Conservation (phyloP, 2,797 vertebrate genomes). For the Triplophysa bombifrons region DNA sequence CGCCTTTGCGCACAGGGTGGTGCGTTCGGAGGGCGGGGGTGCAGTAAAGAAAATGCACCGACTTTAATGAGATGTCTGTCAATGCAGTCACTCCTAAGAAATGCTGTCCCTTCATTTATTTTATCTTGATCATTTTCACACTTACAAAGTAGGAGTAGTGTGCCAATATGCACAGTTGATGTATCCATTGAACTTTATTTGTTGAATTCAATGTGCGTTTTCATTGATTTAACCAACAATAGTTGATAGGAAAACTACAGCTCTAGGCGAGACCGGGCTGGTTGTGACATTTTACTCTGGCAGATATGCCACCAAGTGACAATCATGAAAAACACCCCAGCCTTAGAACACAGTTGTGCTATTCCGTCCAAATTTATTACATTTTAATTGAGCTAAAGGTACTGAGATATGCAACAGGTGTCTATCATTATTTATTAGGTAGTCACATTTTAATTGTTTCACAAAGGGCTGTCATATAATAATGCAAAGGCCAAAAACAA, state of each 20-base stretch:
- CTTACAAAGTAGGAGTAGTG: background rate
- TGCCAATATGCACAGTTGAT: background rate
- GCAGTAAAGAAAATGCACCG: conserved; percentile 19
- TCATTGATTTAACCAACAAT: background rate
- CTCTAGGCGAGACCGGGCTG: background rate
- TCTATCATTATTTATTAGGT: background rate
- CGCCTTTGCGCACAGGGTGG: conserved; percentile 19
- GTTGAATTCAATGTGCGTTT: background rate
- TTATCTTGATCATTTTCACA: background rate
- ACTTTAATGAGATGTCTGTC: conserved; percentile 23
- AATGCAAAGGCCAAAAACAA: conserved; percentile 4
- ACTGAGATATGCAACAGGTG: background rate
- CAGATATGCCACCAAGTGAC: too few species aligned
- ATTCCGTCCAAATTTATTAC: background rate
- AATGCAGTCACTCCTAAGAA: background rate
- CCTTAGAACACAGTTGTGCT: background rate
- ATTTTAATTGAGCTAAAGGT: background rate
- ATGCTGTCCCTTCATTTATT: background rate
- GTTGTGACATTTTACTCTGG: background rate
- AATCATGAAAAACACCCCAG: too few species aligned
- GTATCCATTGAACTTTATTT: background rate
- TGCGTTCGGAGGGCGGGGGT: background rate
- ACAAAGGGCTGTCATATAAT: background rate
- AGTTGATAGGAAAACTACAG: background rate
- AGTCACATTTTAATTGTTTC: conserved; percentile 3